Evolutionary conservation across 2,888 invertebrate genomes (phyloP).

Genomic region (Corbicula japonica): DNA sequence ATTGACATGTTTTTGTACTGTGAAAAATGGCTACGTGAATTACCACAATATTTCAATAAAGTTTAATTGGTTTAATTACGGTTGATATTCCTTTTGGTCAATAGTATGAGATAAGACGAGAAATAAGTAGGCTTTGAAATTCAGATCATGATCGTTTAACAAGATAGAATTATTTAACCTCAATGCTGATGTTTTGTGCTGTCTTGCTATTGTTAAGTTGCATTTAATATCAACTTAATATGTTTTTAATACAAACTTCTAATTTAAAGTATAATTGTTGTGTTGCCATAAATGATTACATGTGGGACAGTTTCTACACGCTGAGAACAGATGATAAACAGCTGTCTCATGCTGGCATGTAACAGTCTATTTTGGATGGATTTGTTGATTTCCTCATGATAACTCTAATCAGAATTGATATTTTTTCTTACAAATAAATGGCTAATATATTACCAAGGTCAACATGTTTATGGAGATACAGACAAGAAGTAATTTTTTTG

Average conservation of each 20-base stretch:
- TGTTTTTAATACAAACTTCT: conserved; percentile 1
- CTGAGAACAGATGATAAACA: conserved; percentile 3
- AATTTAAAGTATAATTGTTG: conserved; percentile 1
- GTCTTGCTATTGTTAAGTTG: conserved; percentile 10
- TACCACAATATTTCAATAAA: background rate
- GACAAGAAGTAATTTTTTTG: no score
- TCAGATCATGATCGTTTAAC: conserved; percentile 5
- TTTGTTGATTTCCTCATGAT: no score
- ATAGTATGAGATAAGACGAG: conserved; percentile 14
- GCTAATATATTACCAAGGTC: no score
- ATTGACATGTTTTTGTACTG: background rate
- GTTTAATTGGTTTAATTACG: conserved; percentile 17
- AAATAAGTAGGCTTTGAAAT: conserved; percentile 24
- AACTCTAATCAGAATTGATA: no score
- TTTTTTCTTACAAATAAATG: no score
- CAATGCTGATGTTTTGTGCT: conserved; percentile 13
- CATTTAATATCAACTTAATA: conserved; percentile 11
- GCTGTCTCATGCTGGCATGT: conserved; percentile 12
- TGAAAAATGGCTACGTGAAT: background rate
- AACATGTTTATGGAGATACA: no score
- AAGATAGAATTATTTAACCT: conserved; percentile 5
- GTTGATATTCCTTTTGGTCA: conserved; percentile 21
- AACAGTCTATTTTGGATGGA: no score
- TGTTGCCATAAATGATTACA: conserved; percentile 16
- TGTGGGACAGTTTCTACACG: background rate